Evolutionary conservation across 2,797 vertebrate species (phyloP), one percentile per base, ranked within the genome.

Genomic region (Botia kubotai): DNA sequence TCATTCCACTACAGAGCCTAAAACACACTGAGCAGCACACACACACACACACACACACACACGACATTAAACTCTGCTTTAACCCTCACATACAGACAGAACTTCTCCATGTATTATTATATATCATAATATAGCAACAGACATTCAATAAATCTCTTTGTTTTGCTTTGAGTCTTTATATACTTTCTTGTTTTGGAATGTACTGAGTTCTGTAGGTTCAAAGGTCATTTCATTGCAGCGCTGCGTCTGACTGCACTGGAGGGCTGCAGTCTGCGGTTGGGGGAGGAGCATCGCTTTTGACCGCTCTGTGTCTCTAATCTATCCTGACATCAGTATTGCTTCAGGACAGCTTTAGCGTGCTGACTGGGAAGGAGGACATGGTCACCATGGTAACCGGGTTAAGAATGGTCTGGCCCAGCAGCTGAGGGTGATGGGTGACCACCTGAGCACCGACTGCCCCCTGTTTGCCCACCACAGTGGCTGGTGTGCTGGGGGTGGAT

Each of bases 311-410:
- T 75, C 33, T n/a, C 26, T 39, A 48, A 8, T 57, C 23, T 65
- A 13, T 48, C 57, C 29, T 48, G 55, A n/a, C 46, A 23, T 55
- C n/a, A 12, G 21, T 50, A 58, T 36, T 46, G 50, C 57, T 87
- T 95, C 94, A 98, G 89, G 97, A 96, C 92, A 98, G 94, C 92
- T 99, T 99, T 84, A 99, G 94, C 4, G 97, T 98, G 94, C 97
- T 96, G 89, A 99, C 97, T 0, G 98, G 98, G 87, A 98, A 99
- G 2, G 98, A 96, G 33, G 98, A 97, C 97, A 99, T 96, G 87
- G 97, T 97, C 85, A 99, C 98, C 97, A 99, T 99, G 80, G 98
- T 98, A 86, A 99, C 97, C 0, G 98, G 98, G 87, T 99, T 99
- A 4, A 98, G 96, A 81, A 99, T 96, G 0, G 98, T 95, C 83